A percentile compares a stretch with the other conserved stretches of the same genome.
phyloP scores from a whole-genome alignment of 2,113 vertebrate genomes.

The Odontophorus gujanensis region DNA sequence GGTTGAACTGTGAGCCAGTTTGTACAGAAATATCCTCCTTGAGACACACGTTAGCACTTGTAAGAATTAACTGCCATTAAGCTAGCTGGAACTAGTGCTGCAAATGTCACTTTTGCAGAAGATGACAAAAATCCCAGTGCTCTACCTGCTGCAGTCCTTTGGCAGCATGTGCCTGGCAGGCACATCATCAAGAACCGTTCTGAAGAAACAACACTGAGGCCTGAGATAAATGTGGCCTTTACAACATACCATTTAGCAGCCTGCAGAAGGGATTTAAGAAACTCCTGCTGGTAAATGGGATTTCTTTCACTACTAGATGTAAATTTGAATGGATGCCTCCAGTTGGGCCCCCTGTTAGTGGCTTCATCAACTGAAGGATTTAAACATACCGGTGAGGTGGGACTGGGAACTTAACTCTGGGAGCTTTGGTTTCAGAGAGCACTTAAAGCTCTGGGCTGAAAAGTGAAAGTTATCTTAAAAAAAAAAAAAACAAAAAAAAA shows the following conservation, averaged over 20 bases:
- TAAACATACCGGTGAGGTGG: background rate
- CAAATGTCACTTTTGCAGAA: background rate
- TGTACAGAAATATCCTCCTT: background rate
- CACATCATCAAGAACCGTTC: background rate
- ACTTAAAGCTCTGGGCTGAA: background rate
- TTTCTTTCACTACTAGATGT: background rate
- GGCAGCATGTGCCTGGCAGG: background rate
- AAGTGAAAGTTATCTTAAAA: background rate
- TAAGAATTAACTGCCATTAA: background rate
- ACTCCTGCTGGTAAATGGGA: background rate
- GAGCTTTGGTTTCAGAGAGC: background rate
- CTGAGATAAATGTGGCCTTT: background rate
- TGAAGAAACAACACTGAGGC: background rate
- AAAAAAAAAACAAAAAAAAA: background rate
- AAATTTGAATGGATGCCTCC: background rate
- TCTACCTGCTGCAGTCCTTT: background rate
- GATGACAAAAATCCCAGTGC: background rate
- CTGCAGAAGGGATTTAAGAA: background rate
- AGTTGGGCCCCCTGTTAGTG: background rate
- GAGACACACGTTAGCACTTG: accelerated
- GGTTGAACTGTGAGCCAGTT: background rate
- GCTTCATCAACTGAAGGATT: background rate
- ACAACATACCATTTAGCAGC: background rate
- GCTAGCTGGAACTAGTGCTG: background rate
- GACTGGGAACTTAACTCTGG: background rate